Evolutionary conservation across 2,113 vertebrate genomes (phyloP).

Genomic region (Xenopus laevis): DNA sequence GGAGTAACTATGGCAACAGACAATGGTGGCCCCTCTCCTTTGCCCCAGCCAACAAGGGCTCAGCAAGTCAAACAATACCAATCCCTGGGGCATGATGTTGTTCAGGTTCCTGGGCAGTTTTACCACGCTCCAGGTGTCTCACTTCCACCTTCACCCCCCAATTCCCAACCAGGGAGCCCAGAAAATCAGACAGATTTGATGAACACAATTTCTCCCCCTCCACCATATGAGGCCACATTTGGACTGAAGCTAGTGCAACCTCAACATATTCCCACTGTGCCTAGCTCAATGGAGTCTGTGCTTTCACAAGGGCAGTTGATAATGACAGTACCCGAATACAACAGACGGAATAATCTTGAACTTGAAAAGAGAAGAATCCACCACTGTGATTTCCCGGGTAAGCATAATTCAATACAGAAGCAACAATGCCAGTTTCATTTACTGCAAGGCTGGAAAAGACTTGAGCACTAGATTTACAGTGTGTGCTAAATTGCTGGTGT

Average conservation of each 20-base stretch:
- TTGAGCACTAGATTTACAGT: too few relatives aligned
- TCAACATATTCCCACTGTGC: conserved; percentile 57
- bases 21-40: conserved; percentile 36
- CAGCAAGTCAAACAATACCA: conserved; percentile 50
- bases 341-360: conserved; percentile 84
- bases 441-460: too few relatives aligned
- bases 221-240: conserved; percentile 68
- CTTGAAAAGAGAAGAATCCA: conserved; percentile 89
- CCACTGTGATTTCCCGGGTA: conserved; percentile 82
- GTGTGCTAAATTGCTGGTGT: too few relatives aligned
- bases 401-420: too few relatives aligned
- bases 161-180: conserved; percentile 85
- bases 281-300: conserved; percentile 61
- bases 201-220: conserved; percentile 64
- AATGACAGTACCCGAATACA: conserved; percentile 79
- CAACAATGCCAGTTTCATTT: too few relatives aligned
- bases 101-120: conserved; percentile 66
- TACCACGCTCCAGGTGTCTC: conserved; percentile 67
- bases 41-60: conserved; percentile 21
- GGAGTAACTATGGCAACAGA: conserved; percentile 60
- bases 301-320: conserved; percentile 68
- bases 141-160: conserved; percentile 84
- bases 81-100: conserved; percentile 39
- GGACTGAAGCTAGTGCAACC: conserved; percentile 68
- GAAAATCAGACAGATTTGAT: conserved; percentile 76